A percentile compares a stretch with the other conserved stretches of the same genome.
These are phyloP conservation scores for Lacanobia wlatinum DNA, from an alignment of 2,888 invertebrate species.

Conservation along the genomic window DNA sequence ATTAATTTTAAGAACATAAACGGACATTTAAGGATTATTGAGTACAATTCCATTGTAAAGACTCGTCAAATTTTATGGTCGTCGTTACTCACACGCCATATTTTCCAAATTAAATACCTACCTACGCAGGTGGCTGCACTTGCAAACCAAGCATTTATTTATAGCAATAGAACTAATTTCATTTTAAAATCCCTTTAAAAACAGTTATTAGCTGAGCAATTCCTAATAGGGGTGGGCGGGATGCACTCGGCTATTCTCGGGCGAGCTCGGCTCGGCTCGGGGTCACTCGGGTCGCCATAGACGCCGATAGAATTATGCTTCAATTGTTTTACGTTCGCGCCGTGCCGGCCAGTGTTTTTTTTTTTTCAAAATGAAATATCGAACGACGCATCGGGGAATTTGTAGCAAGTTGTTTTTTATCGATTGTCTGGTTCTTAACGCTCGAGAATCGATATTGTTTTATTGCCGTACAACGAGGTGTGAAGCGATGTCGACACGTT, in stretches of 20 bases:
- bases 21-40: conserved; percentile 27
- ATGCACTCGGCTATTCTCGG: conserved; percentile 70
- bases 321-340: conserved; percentile 85
- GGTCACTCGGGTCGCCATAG: conserved; percentile 71
- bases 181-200: conserved; percentile 69
- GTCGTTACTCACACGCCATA: conserved; percentile 22
- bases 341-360: conserved; percentile 70
- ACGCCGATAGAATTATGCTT: conserved; percentile 84
- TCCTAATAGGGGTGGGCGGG: conserved; percentile 80
- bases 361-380: conserved; percentile 73
- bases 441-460: conserved; percentile 77
- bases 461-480: conserved; percentile 79
- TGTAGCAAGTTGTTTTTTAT: conserved; percentile 71
- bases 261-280: conserved; percentile 64
- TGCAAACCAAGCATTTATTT: conserved; percentile 31
- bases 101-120: conserved; percentile 31
- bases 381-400: conserved; percentile 70
- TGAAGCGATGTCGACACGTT: conserved; percentile 82
- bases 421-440: conserved; percentile 74
- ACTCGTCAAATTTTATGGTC: conserved; percentile 37
- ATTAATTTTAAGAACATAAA: conserved; percentile 10
- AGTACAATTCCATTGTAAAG: conserved; percentile 39
- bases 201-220: conserved; percentile 74
- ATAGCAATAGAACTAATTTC: conserved; percentile 64
- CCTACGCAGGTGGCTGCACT: conserved; percentile 30